Base-by-base conservation (phyloP, 2,888 invertebrate species). In the Scaeva pyrastri region DNA sequence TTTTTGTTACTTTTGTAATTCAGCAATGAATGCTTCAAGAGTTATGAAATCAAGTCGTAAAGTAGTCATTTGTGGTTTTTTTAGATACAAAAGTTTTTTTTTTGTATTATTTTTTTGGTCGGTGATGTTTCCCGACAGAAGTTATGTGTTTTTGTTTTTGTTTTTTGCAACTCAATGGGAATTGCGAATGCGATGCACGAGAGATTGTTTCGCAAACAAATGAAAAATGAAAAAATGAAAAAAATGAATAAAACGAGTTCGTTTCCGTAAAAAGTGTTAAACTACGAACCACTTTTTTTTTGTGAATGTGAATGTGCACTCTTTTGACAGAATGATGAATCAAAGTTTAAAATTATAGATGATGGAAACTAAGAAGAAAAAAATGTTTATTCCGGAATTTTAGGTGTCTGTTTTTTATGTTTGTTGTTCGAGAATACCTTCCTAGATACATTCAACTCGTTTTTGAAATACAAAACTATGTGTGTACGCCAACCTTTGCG, bases 1-100 rank as follows among this genome's bases (percentile, higher is more conserved):
- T 83, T 79, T 70, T 55, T 43, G 0, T n/a, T n/a, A n/a, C n/a
- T n/a, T n/a, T n/a, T 52, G 23, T 52, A 52, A 60, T 85, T 62
- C 66, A 78, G 76, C 68, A 81, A 68, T 55, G 76, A 81, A 72
- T 55, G 76, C 75, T 72, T 76, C 81, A 31, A 72, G 60, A 75
- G 85, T 85, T 85, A 85, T 81, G 85, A 85, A 85, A 85, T 77
- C 81, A 85, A 81, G 85, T 81, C 68, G 60, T 7, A 26, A 43
- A 64, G 70, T 55, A 50, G 64, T 64, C 26, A 55, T 62, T 79
- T 76, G 77, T 73, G 64, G 71, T 52, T 80, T n/a, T n/a, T n/a
- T 43, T 23, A 64, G 71, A 71, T 76, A 76, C 62, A 62, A 68
- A 43, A 26, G 68, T 72, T 68, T 41, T 66, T 66, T 21, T 62